Conservation (phyloP, 2,113 vertebrate species). For the Phasianus colchicus region DNA sequence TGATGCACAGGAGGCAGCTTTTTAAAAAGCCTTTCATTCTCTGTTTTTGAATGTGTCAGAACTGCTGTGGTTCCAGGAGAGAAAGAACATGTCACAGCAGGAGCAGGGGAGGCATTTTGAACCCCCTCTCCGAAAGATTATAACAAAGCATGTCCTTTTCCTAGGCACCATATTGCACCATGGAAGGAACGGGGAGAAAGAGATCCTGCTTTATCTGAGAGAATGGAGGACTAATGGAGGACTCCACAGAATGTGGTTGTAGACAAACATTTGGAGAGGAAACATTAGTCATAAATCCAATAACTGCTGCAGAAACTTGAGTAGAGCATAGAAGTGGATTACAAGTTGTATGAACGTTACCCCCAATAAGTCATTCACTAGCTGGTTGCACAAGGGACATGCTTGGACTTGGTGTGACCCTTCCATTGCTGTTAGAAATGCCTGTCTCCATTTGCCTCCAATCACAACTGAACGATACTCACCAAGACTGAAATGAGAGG, state of each 20-base stretch:
- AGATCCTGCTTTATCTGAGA: background rate
- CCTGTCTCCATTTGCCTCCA: no score
- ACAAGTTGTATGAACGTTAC: background rate
- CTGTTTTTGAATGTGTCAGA: background rate
- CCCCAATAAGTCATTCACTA: background rate
- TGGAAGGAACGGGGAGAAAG: background rate
- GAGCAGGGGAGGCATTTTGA: background rate
- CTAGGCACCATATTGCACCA: background rate
- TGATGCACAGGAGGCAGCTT: background rate
- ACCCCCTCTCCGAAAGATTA: background rate
- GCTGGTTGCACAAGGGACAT: background rate
- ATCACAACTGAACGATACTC: background rate
- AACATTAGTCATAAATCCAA: accelerated
- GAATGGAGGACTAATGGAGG: background rate
- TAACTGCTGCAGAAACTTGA: background rate
- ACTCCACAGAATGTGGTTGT: background rate
- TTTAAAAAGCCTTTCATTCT: slow-evolving; percentile 1
- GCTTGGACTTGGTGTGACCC: background rate
- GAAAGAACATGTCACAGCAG: background rate
- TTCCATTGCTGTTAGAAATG: background rate
- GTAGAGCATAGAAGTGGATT: background rate
- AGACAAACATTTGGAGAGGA: background rate
- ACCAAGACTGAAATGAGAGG: background rate
- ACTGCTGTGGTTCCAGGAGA: background rate
- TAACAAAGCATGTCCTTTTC: background rate